A percentile compares a stretch with the other conserved stretches of the same genome.
Evolutionary conservation across 2,113 vertebrate species (phyloP).

Genomic region (Struthidea cinerea): DNA sequence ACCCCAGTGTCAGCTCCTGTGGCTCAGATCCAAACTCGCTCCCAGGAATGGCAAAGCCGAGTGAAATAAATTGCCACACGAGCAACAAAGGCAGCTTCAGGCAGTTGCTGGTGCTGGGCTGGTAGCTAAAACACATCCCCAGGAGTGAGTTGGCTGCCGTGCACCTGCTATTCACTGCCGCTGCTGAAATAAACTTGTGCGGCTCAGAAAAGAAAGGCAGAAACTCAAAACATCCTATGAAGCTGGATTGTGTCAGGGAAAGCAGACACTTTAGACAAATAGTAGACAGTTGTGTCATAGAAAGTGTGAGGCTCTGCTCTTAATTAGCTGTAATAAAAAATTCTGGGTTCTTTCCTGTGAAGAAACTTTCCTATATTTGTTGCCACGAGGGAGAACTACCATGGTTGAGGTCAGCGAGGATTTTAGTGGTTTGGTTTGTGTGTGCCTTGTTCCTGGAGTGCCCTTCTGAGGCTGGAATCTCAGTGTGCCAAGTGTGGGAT

Average conservation of each 20-base stretch:
- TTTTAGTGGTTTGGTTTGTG: not conserved
- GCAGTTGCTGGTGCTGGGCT: not conserved
- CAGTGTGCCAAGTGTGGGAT: not conserved
- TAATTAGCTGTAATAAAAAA: not conserved
- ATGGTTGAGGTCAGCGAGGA: not conserved
- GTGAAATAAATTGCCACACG: not conserved
- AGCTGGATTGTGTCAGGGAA: not conserved
- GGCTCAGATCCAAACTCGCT: not conserved
- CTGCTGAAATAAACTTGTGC: not conserved
- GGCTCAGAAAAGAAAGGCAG: not conserved
- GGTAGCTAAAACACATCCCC: not conserved
- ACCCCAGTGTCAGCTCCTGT: not conserved
- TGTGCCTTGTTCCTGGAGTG: not conserved
- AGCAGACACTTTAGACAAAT: rapidly evolving
- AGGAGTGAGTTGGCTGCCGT: not conserved
- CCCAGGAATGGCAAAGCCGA: not conserved
- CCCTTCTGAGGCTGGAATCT: not conserved
- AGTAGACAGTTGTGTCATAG: not conserved
- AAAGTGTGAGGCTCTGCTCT: not conserved
- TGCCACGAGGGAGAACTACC: not conserved
- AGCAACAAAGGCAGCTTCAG: not conserved
- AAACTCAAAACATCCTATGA: not conserved
- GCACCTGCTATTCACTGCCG: not conserved
- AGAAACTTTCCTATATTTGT: too few relatives aligned
- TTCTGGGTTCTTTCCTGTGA: not conserved